Conservation (phyloP, 2,797 vertebrate genomes). For the Poeciliopsis infans region DNA sequence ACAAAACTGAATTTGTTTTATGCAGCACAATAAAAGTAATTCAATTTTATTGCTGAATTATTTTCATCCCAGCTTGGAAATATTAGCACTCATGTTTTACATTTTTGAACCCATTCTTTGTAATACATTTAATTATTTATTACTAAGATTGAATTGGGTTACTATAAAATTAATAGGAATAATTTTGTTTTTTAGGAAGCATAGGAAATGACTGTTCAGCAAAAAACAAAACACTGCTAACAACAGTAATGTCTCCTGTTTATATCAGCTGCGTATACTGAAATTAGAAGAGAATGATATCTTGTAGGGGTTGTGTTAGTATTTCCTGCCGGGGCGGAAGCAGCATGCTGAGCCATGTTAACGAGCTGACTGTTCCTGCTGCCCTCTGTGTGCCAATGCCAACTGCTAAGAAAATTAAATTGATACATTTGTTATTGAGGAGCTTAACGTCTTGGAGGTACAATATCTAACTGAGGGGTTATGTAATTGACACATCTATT, state of each 20-base stretch:
- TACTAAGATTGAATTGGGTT: background rate
- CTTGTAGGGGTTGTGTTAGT: slow-evolving; percentile 9
- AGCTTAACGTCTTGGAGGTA: slow-evolving; percentile 4
- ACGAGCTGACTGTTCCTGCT: slow-evolving; percentile 23
- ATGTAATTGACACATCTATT: background rate
- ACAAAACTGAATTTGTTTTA: background rate
- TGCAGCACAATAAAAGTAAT: no score
- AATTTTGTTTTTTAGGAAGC: background rate
- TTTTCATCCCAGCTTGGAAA: background rate
- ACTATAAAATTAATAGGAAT: background rate
- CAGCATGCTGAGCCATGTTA: slow-evolving; percentile 15
- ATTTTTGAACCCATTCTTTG: background rate
- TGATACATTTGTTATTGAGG: slow-evolving; percentile 20
- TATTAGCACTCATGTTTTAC: background rate
- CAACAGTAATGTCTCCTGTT: background rate
- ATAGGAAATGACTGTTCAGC: background rate
- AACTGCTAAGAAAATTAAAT: slow-evolving; percentile 29
- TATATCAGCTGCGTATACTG: background rate
- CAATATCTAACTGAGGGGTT: background rate
- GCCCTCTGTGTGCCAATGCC: slow-evolving; percentile 21
- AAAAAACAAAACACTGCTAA: background rate
- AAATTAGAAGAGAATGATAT: background rate
- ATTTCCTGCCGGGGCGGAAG: slow-evolving; percentile 12
- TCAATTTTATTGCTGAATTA: no score
- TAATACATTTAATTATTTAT: background rate